A percentile compares a stretch with the other conserved stretches of the same genome.
Conservation (phyloP, 2,113 vertebrate species). For the Acanthisitta chloris region DNA sequence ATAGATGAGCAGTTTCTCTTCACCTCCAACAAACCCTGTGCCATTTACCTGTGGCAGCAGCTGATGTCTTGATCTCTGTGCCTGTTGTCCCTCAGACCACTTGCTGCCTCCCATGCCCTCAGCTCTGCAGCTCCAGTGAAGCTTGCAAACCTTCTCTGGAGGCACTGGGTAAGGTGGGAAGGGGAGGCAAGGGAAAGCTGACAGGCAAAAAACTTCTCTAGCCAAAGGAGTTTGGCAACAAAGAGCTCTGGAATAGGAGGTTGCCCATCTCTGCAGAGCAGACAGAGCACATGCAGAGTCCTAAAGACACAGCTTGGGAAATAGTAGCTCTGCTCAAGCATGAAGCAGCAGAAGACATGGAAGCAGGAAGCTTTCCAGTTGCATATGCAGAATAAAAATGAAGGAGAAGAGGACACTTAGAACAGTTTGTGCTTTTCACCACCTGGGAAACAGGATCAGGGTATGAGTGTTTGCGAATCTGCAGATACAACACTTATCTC, state of each 20-base stretch:
- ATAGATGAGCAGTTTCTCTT: not conserved
- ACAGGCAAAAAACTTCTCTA: not conserved
- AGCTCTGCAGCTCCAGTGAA: not conserved
- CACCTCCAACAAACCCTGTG: not conserved
- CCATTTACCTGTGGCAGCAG: not conserved
- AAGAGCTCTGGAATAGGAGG: not conserved
- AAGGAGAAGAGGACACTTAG: not conserved
- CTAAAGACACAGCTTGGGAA: not conserved
- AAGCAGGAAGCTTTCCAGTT: not conserved
- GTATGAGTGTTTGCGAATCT: not conserved
- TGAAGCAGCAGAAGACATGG: not conserved
- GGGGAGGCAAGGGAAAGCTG: not conserved
- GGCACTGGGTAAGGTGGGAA: accelerated
- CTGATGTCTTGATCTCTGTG: accelerated
- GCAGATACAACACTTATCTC: not conserved
- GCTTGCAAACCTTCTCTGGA: not conserved
- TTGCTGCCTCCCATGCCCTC: not conserved
- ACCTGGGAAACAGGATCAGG: not conserved
- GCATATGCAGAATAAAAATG: not conserved
- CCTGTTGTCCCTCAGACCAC: not conserved
- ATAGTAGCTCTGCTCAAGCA: not conserved
- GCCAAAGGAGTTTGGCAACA: not conserved
- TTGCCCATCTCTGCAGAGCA: not conserved
- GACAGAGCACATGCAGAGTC: not conserved
- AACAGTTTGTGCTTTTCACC: not conserved